phyloP scores from a whole-genome alignment of 2,888 invertebrate species.

The Lampropteryx suffumata region DNA sequence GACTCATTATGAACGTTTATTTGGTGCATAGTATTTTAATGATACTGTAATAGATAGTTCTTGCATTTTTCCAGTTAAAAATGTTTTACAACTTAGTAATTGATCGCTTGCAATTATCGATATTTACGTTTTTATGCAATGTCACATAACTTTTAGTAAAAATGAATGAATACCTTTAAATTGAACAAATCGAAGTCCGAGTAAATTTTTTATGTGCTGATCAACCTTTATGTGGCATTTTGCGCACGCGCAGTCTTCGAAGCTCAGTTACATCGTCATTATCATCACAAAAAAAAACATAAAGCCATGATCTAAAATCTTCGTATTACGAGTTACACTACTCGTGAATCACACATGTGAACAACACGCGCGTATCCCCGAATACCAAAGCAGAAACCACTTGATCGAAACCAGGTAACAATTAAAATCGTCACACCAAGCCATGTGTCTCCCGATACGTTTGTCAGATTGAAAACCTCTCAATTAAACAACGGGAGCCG shows the following conservation, averaged over 20 bases:
- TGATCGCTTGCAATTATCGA: constrained; percentile 22
- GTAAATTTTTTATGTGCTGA: too few species aligned
- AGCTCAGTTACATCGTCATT: too few species aligned
- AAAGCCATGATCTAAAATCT: too few species aligned
- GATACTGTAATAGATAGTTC: constrained; percentile 35
- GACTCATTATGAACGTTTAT: constrained; percentile 41
- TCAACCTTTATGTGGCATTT: too few species aligned
- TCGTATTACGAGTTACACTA: too few species aligned
- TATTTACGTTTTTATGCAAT: constrained; percentile 10
- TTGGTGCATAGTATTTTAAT: constrained; percentile 48
- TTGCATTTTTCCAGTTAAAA: constrained; percentile 23
- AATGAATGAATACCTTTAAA: too few species aligned
- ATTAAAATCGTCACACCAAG: constrained; percentile 48
- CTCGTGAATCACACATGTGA: too few species aligned
- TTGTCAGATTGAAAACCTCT: constrained; percentile 53
- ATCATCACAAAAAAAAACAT: too few species aligned
- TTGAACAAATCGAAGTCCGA: too few species aligned
- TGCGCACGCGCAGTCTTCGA: too few species aligned
- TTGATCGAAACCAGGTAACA: constrained; percentile 20
- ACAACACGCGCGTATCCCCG: too few species aligned
- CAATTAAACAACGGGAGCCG: constrained; percentile 68
- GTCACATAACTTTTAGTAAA: constrained; percentile 7
- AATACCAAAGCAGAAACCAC: background rate
- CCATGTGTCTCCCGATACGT: constrained; percentile 48
- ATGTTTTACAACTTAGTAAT: constrained; percentile 25